A percentile compares a stretch with the other conserved stretches of the same genome.
Evolutionary conservation across 2,797 vertebrate genomes (phyloP).

Genomic region (Crocidura indochinensis): DNA sequence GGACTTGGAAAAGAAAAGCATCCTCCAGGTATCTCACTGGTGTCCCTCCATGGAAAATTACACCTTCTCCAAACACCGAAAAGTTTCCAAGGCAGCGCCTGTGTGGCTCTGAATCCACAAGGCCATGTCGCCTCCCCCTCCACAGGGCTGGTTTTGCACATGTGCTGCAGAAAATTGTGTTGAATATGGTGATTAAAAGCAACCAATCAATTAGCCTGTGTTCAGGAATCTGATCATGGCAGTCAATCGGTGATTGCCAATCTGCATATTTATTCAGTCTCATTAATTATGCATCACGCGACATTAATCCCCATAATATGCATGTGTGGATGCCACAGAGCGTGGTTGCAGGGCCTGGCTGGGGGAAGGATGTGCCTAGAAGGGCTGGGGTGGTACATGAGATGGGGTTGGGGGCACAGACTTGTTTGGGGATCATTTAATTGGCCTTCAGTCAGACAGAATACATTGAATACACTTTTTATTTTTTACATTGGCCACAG

Average conservation of each 20-base stretch:
- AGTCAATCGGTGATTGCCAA: constrained; percentile 88
- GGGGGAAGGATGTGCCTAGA: constrained; percentile 74
- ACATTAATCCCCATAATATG: constrained; percentile 85
- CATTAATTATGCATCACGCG: constrained; percentile 88
- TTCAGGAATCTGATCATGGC: constrained; percentile 82
- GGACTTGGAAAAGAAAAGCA: neutral
- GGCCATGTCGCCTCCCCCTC: too few species aligned
- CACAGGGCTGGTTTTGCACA: constrained; percentile 70
- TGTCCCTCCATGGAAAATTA: rapidly evolving
- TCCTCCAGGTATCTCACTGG: neutral
- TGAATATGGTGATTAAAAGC: constrained; percentile 84
- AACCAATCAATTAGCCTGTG: constrained; percentile 84
- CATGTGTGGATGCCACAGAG: constrained; percentile 75
- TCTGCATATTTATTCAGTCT: constrained; percentile 89
- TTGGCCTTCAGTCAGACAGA: neutral
- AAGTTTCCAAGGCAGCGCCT: rapidly evolving
- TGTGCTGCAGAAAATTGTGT: constrained; percentile 71
- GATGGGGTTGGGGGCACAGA: rapidly evolving
- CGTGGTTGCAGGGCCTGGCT: constrained; percentile 62
- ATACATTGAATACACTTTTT: rapidly evolving
- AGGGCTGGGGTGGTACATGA: neutral
- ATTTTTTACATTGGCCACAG: neutral
- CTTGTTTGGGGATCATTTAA: neutral
- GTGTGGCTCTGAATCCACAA: neutral
- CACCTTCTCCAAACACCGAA: neutral